A percentile compares a stretch with the other conserved stretches of the same genome.
phyloP scores from a whole-genome alignment of 2,113 vertebrate species.

The Vulpes ferrilata region DNA sequence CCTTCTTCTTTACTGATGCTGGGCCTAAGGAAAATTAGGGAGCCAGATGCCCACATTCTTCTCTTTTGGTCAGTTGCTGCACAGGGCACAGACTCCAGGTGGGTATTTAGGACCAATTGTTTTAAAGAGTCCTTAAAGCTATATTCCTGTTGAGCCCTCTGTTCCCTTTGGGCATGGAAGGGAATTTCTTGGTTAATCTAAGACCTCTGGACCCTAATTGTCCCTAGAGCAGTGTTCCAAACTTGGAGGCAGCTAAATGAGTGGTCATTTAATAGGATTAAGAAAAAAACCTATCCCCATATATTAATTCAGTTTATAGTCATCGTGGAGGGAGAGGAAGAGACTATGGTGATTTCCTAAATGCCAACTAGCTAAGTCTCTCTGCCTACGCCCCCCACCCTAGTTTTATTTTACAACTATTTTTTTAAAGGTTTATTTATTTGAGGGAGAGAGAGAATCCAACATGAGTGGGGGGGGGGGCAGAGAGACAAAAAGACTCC shows the following conservation, averaged over 20 bases:
- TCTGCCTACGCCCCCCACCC: fast-evolving
- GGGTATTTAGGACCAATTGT: background rate
- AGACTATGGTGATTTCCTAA: background rate
- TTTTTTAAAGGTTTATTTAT: too few species aligned
- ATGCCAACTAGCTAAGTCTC: background rate
- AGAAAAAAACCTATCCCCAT: background rate
- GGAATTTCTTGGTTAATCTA: background rate
- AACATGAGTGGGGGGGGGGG: too few species aligned
- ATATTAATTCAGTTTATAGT: constrained; percentile 47
- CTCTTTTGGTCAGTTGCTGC: background rate
- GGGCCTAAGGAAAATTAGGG: background rate
- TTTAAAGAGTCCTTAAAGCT: background rate
- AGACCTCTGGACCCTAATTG: background rate
- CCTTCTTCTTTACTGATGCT: background rate
- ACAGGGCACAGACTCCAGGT: background rate
- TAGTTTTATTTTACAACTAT: background rate
- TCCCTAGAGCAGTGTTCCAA: background rate
- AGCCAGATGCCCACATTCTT: background rate
- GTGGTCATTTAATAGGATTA: background rate
- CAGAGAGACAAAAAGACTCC: too few species aligned
- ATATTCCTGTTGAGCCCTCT: background rate
- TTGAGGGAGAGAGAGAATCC: too few species aligned
- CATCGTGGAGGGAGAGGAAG: background rate
- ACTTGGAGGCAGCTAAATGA: background rate
- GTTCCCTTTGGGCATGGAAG: background rate